A percentile compares a stretch with the other conserved stretches of the same genome.
Conservation (phyloP, 2,888 invertebrate genomes). For the Hemaris fuciformis region DNA sequence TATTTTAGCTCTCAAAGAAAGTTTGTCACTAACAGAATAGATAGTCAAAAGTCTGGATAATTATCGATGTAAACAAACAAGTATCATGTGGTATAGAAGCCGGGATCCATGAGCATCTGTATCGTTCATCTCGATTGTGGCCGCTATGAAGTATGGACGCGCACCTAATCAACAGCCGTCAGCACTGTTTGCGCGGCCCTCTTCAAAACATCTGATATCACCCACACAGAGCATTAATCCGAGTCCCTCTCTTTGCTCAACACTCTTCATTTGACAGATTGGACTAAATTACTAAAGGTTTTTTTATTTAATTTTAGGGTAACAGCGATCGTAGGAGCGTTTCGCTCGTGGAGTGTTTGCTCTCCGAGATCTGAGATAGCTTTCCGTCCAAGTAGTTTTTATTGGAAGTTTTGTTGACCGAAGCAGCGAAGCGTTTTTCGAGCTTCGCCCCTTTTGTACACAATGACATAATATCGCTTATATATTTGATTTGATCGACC, state of each 20-base stretch:
- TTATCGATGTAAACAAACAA: background rate
- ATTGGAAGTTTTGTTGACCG: constrained; percentile 71
- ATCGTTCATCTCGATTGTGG: background rate
- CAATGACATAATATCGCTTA: constrained; percentile 68
- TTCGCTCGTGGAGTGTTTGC: constrained; percentile 56
- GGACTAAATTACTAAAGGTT: constrained; percentile 74
- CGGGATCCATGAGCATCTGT: background rate
- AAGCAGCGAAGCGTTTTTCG: constrained; percentile 53
- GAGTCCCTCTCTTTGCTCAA: constrained; percentile 75
- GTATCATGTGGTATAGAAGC: background rate
- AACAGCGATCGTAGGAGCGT: constrained; percentile 59
- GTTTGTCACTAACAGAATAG: too few species aligned
- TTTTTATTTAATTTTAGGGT: constrained; percentile 78
- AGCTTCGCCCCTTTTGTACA: constrained; percentile 56
- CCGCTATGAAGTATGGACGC: background rate
- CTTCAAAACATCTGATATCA: constrained; percentile 58
- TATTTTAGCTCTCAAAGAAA: too few species aligned
- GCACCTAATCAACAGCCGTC: constrained; percentile 30
- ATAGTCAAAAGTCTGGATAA: background rate
- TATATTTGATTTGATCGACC: constrained; percentile 69
- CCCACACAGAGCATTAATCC: constrained; percentile 68
- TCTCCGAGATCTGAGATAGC: constrained; percentile 48
- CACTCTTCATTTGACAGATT: constrained; percentile 81
- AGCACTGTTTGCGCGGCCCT: constrained; percentile 37
- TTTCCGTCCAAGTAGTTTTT: constrained; percentile 72